Evolutionary conservation across 2,888 invertebrate species (phyloP).

Genomic region (Cephus sareptanus): DNA sequence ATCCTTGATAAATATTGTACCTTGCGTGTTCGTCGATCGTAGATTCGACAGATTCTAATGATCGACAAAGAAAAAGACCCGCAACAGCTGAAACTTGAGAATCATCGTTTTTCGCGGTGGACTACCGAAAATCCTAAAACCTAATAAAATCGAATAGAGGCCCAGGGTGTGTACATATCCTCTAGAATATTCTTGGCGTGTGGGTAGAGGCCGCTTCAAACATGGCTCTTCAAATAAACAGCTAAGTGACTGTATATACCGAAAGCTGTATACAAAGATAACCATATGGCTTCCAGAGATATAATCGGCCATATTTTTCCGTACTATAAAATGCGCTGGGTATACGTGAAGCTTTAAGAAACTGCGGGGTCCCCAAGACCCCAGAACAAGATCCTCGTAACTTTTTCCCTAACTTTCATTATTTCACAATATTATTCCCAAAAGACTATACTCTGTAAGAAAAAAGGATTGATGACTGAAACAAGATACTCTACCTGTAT

Average conservation of each 20-base stretch:
- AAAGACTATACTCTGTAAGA: not conserved
- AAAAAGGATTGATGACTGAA: not conserved
- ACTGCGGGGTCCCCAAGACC: not conserved
- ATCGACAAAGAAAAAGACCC: not conserved
- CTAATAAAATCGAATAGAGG: slow-evolving; percentile 65
- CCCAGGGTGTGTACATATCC: slow-evolving; percentile 51
- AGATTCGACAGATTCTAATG: not conserved
- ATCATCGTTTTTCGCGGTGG: slow-evolving; percentile 2
- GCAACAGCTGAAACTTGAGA: not conserved
- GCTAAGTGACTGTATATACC: slow-evolving; percentile 56
- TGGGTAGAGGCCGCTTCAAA: slow-evolving; percentile 52
- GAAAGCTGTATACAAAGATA: slow-evolving; percentile 57
- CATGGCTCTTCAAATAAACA: slow-evolving; percentile 62
- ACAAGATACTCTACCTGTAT: not conserved
- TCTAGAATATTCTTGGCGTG: slow-evolving; percentile 57
- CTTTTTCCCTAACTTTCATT: not conserved
- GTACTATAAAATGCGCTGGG: slow-evolving; percentile 21
- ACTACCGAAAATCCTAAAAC: slow-evolving; percentile 53
- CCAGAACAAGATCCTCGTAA: not conserved
- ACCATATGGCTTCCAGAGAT: slow-evolving; percentile 60
- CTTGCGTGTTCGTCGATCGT: not conserved
- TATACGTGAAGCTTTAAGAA: not conserved
- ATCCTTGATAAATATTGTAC: not conserved
- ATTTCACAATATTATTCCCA: not conserved
- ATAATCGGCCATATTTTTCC: slow-evolving; percentile 37